A percentile compares a stretch with the other conserved stretches of the same genome.
Evolutionary conservation across 2,888 invertebrate species (phyloP).

Genomic region (Polylopha cassiicola): DNA sequence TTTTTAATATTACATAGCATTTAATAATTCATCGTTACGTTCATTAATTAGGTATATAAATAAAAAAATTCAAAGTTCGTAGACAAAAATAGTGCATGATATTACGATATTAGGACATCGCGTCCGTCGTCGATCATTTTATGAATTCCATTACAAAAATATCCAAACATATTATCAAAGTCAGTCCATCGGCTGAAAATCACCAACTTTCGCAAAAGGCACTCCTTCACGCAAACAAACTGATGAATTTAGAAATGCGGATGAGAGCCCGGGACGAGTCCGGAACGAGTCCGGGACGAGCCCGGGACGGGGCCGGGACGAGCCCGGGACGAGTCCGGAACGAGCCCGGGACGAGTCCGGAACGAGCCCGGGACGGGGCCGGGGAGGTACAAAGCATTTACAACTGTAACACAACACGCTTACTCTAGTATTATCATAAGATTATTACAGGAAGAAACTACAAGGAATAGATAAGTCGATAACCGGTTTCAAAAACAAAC

Average conservation of each 20-base stretch:
- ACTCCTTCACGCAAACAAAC: constrained; percentile 58
- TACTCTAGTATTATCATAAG: constrained; percentile 48
- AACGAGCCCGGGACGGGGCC: no score
- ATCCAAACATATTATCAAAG: constrained; percentile 57
- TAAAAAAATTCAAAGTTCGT: constrained; percentile 32
- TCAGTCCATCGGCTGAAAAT: constrained; percentile 56
- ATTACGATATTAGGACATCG: constrained; percentile 30
- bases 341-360: no score
- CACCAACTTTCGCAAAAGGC: constrained; percentile 60
- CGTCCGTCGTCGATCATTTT: constrained; percentile 31
- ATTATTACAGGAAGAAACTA: constrained; percentile 58
- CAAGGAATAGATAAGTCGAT: constrained; percentile 47
- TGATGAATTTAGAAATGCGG: constrained; percentile 17
- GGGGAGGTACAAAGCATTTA: no score
- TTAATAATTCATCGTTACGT: constrained; percentile 14
- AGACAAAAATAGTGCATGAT: constrained; percentile 47
- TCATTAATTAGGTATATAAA: constrained; percentile 9
- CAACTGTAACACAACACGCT: constrained; percentile 31
- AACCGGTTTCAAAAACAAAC: constrained; percentile 37
- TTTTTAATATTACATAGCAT: constrained; percentile 24
- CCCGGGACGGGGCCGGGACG: no score
- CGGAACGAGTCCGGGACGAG: no score
- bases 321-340: no score
- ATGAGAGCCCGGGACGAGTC: no score
- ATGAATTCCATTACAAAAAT: constrained; percentile 50